A percentile compares a stretch with the other conserved stretches of the same genome.
phyloP scores from a whole-genome alignment of 2,797 vertebrate genomes.

The Poecile montanus region DNA sequence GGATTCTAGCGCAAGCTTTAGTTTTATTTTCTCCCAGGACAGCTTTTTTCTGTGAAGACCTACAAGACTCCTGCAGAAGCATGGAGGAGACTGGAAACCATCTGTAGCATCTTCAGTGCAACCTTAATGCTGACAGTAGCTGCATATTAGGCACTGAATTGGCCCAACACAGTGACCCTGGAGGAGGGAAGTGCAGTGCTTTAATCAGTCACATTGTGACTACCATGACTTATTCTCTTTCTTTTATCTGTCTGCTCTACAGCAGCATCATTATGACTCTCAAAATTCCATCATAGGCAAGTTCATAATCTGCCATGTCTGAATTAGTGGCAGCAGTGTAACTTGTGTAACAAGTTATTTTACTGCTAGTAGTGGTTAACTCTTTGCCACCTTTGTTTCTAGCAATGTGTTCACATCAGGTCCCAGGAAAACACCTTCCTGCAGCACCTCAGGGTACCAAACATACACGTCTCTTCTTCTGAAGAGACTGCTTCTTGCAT shows the following conservation, averaged over 20 bases:
- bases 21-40: not conserved
- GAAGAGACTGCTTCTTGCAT: not conserved
- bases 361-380: not conserved
- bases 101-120: not conserved
- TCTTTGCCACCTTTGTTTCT: not conserved
- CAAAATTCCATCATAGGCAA: not conserved
- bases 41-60: not conserved
- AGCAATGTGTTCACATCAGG: not conserved
- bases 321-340: not conserved
- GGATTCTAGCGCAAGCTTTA: not conserved
- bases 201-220: not conserved
- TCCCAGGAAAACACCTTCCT: not conserved
- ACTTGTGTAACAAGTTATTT: not conserved
- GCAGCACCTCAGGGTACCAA: not conserved
- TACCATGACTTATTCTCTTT: not conserved
- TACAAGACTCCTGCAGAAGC: not conserved
- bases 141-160: not conserved
- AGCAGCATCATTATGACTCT: not conserved
- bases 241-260: not conserved
- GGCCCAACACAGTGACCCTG: not conserved
- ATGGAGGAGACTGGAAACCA: not conserved
- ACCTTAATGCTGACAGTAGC: not conserved
- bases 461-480: accelerated
- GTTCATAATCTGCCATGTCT: not conserved
- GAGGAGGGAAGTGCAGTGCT: not conserved